A percentile compares a stretch with the other conserved stretches of the same genome.
Conservation (phyloP, 2,888 invertebrate species). For the Pterostichus niger region DNA sequence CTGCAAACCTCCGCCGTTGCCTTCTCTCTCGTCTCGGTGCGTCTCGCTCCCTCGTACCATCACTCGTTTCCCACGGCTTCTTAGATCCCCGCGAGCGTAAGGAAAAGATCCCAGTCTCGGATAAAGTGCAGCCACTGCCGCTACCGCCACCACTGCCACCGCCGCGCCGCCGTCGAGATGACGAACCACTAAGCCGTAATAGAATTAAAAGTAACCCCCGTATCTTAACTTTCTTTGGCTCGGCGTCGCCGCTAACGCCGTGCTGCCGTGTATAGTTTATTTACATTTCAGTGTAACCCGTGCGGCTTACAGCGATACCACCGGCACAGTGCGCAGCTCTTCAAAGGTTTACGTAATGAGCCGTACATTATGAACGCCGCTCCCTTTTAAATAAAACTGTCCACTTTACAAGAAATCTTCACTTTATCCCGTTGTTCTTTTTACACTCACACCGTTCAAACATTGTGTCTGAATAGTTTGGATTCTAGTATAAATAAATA, state of each 20-base stretch:
- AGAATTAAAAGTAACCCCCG: slow-evolving; percentile 70
- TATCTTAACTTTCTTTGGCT: slow-evolving; percentile 69
- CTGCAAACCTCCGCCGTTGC: slow-evolving; percentile 72
- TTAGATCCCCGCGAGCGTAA: slow-evolving; percentile 65
- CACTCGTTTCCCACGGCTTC: slow-evolving; percentile 63
- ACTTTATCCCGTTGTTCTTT: neutral
- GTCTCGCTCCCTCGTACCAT: slow-evolving; percentile 2
- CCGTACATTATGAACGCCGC: slow-evolving; percentile 55
- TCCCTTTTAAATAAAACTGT: slow-evolving; percentile 51
- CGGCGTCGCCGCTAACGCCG: slow-evolving; percentile 38
- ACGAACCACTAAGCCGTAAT: slow-evolving; percentile 68
- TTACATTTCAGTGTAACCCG: slow-evolving; percentile 57
- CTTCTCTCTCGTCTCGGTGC: neutral
- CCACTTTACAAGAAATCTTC: slow-evolving; percentile 57
- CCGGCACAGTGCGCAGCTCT: slow-evolving; percentile 9
- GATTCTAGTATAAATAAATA: no score
- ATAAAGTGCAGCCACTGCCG: slow-evolving; percentile 53
- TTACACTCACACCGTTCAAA: no score
- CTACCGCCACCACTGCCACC: slow-evolving; percentile 37
- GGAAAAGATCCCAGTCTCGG: slow-evolving; percentile 57
- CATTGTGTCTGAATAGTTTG: no score
- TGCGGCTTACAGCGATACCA: slow-evolving; percentile 57
- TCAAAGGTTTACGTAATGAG: slow-evolving; percentile 66
- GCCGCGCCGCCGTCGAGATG: slow-evolving; percentile 48
- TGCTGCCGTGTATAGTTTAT: slow-evolving; percentile 59